phyloP scores from a whole-genome alignment of 1,140 invertebrate genomes.

The Halotydeus destructor region DNA sequence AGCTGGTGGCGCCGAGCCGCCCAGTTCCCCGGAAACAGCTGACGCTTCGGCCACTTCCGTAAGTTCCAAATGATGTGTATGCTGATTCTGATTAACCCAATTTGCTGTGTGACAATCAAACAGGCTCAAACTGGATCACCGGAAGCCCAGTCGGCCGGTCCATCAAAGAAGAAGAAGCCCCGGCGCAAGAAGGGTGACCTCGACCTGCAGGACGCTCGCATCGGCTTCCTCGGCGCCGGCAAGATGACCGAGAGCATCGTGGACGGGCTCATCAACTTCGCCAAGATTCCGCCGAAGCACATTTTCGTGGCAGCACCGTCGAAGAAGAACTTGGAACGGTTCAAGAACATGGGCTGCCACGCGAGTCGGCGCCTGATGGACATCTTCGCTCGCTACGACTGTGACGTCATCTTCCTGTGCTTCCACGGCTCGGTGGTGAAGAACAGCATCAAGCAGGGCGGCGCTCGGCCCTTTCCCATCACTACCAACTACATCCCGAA shows the following conservation, averaged over 20 bases:
- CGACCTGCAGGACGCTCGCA: slow-evolving; percentile 6
- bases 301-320: slow-evolving; percentile 13
- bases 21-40: too few relatives aligned
- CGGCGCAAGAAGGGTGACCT: not conserved
- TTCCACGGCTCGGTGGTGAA: slow-evolving; percentile 13
- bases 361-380: slow-evolving; percentile 11
- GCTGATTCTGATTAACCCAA: not conserved
- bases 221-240: slow-evolving; percentile 15
- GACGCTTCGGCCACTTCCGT: not conserved
- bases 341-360: slow-evolving; percentile 11
- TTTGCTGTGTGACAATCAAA: not conserved
- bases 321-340: slow-evolving; percentile 5
- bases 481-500: slow-evolving; percentile 8
- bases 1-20: not conserved
- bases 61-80: not conserved
- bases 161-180: not conserved
- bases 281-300: slow-evolving; percentile 6
- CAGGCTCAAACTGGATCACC: not conserved
- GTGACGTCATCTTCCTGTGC: slow-evolving; percentile 14
- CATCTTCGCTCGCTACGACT: slow-evolving; percentile 12
- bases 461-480: slow-evolving; percentile 8
- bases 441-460: slow-evolving; percentile 11
- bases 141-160: not conserved
- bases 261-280: slow-evolving; percentile 8
- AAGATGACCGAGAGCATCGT: slow-evolving; percentile 12